Conservation (phyloP, 2,113 vertebrate genomes). For the Dicrurus megarhynchus region DNA sequence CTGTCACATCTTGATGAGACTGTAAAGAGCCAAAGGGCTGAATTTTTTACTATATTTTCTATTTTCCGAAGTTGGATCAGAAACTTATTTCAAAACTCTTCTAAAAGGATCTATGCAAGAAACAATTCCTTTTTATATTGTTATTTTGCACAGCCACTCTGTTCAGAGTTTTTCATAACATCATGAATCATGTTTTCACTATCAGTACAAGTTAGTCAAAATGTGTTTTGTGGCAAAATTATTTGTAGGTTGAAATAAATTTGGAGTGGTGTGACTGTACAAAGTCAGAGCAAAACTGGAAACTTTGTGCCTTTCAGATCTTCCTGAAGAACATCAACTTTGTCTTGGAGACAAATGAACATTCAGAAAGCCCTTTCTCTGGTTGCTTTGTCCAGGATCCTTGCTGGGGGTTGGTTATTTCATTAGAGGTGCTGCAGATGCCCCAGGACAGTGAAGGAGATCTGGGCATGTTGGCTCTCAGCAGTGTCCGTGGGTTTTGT, state of each 20-base stretch:
- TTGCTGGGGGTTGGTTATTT: not conserved
- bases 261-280: not conserved
- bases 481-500: not conserved
- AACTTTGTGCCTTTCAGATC: not conserved
- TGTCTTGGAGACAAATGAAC: not conserved
- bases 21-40: not conserved
- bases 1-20: not conserved
- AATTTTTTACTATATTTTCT: not conserved
- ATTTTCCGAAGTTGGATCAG: not conserved
- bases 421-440: not conserved
- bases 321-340: not conserved
- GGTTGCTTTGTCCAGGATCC: not conserved
- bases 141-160: not conserved
- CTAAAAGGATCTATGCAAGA: not conserved
- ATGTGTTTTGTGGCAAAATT: not conserved
- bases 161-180: not conserved
- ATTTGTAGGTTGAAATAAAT: not conserved
- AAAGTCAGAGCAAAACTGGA: not conserved
- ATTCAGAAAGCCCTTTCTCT: not conserved
- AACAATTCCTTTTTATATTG: not conserved
- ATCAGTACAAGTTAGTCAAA: not conserved
- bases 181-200: not conserved
- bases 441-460: not conserved
- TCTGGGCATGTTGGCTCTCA: not conserved
- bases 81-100: not conserved